These are phyloP conservation scores for Notothenia rossii DNA, from an alignment of 2,113 vertebrate species.

Conservation along the genomic window DNA sequence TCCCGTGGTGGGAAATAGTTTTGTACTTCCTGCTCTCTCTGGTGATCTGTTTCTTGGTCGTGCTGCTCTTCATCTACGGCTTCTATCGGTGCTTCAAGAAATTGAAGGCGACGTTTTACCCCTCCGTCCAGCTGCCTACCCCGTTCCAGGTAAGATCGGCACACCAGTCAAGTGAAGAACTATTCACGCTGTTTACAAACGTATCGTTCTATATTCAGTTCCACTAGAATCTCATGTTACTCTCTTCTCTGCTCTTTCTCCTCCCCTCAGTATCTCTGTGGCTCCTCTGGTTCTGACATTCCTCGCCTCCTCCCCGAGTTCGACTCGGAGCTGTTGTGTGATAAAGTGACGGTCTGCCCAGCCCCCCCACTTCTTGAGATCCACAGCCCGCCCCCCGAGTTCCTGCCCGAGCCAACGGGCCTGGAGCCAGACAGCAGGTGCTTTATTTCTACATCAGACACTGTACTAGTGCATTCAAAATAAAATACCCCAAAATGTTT, in stretches of 20 bases:
- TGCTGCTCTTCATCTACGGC: constrained; percentile 13
- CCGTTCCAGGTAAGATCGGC: constrained; percentile 65
- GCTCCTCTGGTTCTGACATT: constrained; percentile 32
- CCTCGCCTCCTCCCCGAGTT: constrained; percentile 69
- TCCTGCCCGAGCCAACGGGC: neutral
- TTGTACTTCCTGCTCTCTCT: constrained; percentile 68
- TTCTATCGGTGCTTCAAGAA: constrained; percentile 28
- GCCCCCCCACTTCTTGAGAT: constrained; percentile 16
- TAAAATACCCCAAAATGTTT: neutral
- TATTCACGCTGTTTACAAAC: neutral
- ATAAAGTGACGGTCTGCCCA: constrained; percentile 52
- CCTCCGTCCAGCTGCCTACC: constrained; percentile 53
- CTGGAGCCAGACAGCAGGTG: constrained; percentile 54
- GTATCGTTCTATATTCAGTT: neutral
- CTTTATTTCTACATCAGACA: neutral
- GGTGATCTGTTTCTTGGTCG: constrained; percentile 45
- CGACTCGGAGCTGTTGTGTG: constrained; percentile 57
- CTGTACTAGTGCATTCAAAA: neutral
- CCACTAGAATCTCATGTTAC: neutral
- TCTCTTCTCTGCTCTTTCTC: neutral
- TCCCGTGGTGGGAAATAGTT: constrained; percentile 63
- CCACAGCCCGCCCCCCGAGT: neutral
- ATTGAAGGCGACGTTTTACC: constrained; percentile 56
- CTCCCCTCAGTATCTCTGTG: constrained; percentile 52
- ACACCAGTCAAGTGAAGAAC: too few relatives aligned